A percentile compares a stretch with the other conserved stretches of the same genome.
These are phyloP conservation scores for Cydia strobilella DNA, from an alignment of 1,140 invertebrate species.

Conservation along the genomic window DNA sequence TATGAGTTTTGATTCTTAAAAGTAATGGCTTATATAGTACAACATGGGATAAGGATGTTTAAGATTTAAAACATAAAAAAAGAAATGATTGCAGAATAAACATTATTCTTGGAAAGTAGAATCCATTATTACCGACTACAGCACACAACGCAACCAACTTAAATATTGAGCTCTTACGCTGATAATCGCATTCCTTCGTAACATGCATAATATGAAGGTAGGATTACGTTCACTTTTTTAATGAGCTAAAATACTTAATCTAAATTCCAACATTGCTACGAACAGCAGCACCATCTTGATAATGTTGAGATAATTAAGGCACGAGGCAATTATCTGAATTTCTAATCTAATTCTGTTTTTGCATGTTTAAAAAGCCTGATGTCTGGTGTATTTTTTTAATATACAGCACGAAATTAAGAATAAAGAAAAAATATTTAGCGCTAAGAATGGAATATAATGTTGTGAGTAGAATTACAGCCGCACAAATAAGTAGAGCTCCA, in stretches of 20 bases:
- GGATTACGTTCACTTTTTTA: neutral
- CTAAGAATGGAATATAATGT: no score
- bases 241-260: neutral
- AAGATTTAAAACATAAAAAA: no score
- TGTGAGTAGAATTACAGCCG: neutral
- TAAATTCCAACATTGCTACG: neutral
- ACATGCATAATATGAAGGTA: conserved; percentile 7
- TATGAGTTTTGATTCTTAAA: no score
- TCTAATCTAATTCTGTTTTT: neutral
- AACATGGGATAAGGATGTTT: no score
- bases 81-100: no score
- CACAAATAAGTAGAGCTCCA: neutral
- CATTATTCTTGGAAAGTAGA: no score
- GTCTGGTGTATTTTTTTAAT: no score
- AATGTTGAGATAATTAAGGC: neutral
- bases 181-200: neutral
- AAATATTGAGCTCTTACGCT: neutral
- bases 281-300: neutral
- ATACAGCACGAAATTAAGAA: no score
- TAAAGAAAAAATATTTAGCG: no score
- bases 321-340: neutral
- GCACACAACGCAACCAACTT: neutral
- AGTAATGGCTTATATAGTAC: no score
- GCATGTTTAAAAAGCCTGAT: neutral
- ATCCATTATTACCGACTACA: neutral